phyloP scores from a whole-genome alignment of 1,140 invertebrate genomes.

The Calycopis cecrops region DNA sequence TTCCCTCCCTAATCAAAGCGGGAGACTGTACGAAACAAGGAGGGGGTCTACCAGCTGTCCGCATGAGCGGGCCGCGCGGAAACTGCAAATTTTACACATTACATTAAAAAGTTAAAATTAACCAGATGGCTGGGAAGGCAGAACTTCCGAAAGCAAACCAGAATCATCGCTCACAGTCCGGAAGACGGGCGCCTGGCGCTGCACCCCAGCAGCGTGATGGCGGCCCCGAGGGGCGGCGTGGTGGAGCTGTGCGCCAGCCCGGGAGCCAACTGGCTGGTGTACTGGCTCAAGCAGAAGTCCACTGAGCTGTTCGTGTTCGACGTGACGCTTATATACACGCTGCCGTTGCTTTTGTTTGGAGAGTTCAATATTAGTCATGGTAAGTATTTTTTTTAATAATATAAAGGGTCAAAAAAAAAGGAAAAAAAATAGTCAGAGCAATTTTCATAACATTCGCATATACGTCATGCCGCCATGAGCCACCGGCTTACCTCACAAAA shows the following conservation, averaged over 20 bases:
- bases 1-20: no score
- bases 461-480: no score
- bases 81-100: no score
- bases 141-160: constrained; percentile 21
- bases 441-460: no score
- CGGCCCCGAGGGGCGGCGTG: background rate
- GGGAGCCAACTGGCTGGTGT: constrained; percentile 62
- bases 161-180: constrained; percentile 34
- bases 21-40: no score
- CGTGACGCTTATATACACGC: constrained; percentile 59
- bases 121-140: constrained; percentile 40
- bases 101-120: no score
- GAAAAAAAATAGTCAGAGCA: no score
- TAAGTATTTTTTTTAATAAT: constrained; percentile 24
- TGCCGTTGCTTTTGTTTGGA: constrained; percentile 70
- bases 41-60: no score
- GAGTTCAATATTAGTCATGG: constrained; percentile 46
- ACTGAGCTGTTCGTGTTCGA: constrained; percentile 54
- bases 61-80: no score
- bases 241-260: constrained; percentile 29
- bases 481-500: no score
- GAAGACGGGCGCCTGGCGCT: constrained; percentile 50
- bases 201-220: constrained; percentile 64
- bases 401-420: background rate
- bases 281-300: constrained; percentile 62